Evolutionary conservation across 2,888 invertebrate species (phyloP).

Genomic region (Sabatieria punctata): DNA sequence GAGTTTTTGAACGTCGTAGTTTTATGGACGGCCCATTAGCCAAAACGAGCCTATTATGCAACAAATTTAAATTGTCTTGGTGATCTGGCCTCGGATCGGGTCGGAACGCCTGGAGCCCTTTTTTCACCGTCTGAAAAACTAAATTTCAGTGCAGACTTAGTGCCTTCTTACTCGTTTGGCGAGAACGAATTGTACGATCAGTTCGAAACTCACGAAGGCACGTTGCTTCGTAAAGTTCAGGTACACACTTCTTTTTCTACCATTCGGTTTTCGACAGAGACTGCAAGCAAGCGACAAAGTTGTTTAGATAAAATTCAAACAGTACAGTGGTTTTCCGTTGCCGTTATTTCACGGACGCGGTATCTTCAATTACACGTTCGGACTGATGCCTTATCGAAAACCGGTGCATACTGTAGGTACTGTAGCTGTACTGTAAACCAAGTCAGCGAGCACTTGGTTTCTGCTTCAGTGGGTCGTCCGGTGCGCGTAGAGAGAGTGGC

Average conservation of each 20-base stretch:
- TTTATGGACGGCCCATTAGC: too few relatives aligned
- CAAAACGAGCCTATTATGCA: too few relatives aligned
- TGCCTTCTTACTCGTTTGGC: slow-evolving; percentile 32
- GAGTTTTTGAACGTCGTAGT: too few relatives aligned
- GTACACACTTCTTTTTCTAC: neutral
- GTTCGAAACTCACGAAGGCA: neutral
- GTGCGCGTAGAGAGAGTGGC: slow-evolving; percentile 51
- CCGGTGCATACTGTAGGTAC: slow-evolving; percentile 72
- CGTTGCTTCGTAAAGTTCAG: neutral
- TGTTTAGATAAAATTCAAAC: slow-evolving; percentile 13
- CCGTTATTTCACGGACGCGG: slow-evolving; percentile 46
- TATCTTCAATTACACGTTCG: slow-evolving; percentile 71
- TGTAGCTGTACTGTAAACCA: too few relatives aligned
- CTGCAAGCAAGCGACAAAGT: too few relatives aligned
- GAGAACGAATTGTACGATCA: slow-evolving; percentile 31
- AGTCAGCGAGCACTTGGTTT: too few relatives aligned
- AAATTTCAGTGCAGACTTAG: slow-evolving; percentile 26
- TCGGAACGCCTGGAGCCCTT: too few relatives aligned
- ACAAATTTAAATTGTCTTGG: too few relatives aligned
- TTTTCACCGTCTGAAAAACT: too few relatives aligned
- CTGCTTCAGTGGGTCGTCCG: slow-evolving; percentile 59
- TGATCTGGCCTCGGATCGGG: too few relatives aligned
- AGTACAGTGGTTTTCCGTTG: slow-evolving; percentile 27
- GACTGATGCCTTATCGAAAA: slow-evolving; percentile 57
- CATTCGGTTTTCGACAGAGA: too few relatives aligned